Evolutionary conservation across 2,113 vertebrate genomes (phyloP).

Genomic region (Triplophysa tibetana): DNA sequence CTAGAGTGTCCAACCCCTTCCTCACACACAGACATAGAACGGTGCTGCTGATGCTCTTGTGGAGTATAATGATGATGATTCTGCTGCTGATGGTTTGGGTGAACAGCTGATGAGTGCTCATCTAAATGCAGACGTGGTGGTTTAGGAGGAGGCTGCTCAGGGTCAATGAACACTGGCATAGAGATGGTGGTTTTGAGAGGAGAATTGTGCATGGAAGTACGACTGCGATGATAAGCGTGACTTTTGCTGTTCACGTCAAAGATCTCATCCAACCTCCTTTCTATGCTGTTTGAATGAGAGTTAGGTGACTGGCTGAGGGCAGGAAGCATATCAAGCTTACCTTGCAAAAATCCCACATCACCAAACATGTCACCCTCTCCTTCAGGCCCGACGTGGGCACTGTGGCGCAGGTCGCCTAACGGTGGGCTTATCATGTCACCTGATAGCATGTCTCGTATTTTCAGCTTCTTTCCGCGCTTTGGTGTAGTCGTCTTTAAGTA

Average conservation of each 20-base stretch:
- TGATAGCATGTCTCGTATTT: conserved; percentile 77
- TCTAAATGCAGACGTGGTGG: conserved; percentile 80
- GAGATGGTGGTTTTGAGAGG: conserved; percentile 77
- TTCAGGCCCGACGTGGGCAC: conserved; percentile 77
- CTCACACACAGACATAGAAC: conserved; percentile 63
- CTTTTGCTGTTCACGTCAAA: conserved; percentile 37
- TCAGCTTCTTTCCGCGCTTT: conserved; percentile 76
- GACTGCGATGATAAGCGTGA: conserved; percentile 46
- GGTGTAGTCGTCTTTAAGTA: conserved; percentile 80
- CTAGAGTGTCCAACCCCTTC: conserved; percentile 51
- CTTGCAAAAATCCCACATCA: conserved; percentile 79
- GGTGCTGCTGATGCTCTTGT: conserved; percentile 51
- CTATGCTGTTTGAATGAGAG: conserved; percentile 61
- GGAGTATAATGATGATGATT: conserved; percentile 18
- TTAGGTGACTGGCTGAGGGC: conserved; percentile 49
- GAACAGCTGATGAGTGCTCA: conserved; percentile 53
- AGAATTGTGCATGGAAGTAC: conserved; percentile 57
- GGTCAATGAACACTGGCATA: conserved; percentile 73
- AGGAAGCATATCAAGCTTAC: conserved; percentile 78
- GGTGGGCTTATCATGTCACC: conserved; percentile 85
- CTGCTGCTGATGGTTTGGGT: conserved; percentile 29
- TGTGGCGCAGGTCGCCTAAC: conserved; percentile 80
- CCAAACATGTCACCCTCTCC: conserved; percentile 81
- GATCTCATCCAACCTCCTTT: conserved; percentile 51
- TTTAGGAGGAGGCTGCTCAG: conserved; percentile 79